Evolutionary conservation across 1,140 invertebrate species (phyloP), one percentile per base, ranked within the genome.

Genomic region (Eubasilissa regina): DNA sequence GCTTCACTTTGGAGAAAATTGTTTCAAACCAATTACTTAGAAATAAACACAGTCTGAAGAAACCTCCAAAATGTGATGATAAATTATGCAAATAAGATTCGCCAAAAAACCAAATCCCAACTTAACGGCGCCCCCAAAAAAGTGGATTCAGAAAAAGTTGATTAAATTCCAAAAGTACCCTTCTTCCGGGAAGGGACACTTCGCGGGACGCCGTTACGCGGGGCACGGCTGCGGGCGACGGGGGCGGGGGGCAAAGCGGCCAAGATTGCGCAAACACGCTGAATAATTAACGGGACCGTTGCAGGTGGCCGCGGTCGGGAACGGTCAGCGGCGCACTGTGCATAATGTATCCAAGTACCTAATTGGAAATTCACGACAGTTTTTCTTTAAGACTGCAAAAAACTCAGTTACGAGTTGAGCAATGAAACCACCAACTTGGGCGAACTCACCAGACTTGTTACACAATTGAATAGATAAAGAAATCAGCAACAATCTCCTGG

Each of bases 211-310:
- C 44, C 15, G 70, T 47, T 19, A 9, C 11, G 73, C 3, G 35
- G 75, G 75, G 25, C 44, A 13, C 15, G 4, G 6, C 53, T 15
- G 60, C 48, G 53, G 47, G 64, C 35, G n/a, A n/a, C 64, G 12
- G 45, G 72, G 70, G 11, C 70, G 72, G 56, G 70, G 68, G 66
- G 10, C 12, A 48, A 75, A 43, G 25, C 43, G 43, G 17, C 60
- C 35, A 79, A 80, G 79, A 80, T 81, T 81, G 80, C 75, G 75
- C 80, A 81, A 78, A 81, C 80, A 77, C 53, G 75, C 68, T 78
- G 80, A 81, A 81, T 81, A 81, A 81, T 81, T 81, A 81, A 81
- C 75, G 75, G 44, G 66, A 53, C 19, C n/a, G 44, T 25, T 73
- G 66, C 53, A 74, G 80, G 80, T 77, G 51, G 48, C 25, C 35